These are phyloP conservation scores for Hypselothyrea guttata DNA, from an alignment of 2,888 invertebrate species.

Conservation along the genomic window DNA sequence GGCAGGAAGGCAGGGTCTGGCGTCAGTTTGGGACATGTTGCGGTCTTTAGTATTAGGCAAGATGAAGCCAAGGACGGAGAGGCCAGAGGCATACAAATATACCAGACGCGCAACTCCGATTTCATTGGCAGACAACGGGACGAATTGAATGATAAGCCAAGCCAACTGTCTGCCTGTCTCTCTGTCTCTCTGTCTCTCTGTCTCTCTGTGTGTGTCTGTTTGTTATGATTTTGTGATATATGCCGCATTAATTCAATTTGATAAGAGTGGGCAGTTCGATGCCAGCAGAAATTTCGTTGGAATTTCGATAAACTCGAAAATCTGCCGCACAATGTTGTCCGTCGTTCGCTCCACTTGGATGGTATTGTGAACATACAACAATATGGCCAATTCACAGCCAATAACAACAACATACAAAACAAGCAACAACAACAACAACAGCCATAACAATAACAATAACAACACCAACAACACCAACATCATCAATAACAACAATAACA, in stretches of 20 bases:
- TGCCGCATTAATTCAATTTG: constrained; percentile 70
- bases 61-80: not conserved
- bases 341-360: not conserved
- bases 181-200: constrained; percentile 1
- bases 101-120: constrained; percentile 18
- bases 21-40: not conserved
- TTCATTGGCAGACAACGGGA: constrained; percentile 27
- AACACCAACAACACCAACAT: constrained; percentile 11
- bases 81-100: not conserved
- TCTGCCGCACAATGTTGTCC: constrained; percentile 18
- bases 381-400: constrained; percentile 29
- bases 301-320: constrained; percentile 52
- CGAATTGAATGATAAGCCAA: constrained; percentile 35
- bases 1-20: not conserved
- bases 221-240: constrained; percentile 65
- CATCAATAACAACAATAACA: constrained; percentile 8
- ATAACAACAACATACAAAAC: constrained; percentile 1
- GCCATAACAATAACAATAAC: constrained; percentile 8
- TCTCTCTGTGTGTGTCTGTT: constrained; percentile 15
- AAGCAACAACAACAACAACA: not conserved
- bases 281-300: constrained; percentile 37
- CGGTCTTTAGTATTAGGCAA: constrained; percentile 20
- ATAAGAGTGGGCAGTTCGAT: constrained; percentile 48
- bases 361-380: constrained; percentile 2
- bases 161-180: not conserved